A percentile compares a stretch with the other conserved stretches of the same genome.
Conservation (phyloP, 64 coral and sea anemone genomes). For the Exaiptasia diaphana region DNA sequence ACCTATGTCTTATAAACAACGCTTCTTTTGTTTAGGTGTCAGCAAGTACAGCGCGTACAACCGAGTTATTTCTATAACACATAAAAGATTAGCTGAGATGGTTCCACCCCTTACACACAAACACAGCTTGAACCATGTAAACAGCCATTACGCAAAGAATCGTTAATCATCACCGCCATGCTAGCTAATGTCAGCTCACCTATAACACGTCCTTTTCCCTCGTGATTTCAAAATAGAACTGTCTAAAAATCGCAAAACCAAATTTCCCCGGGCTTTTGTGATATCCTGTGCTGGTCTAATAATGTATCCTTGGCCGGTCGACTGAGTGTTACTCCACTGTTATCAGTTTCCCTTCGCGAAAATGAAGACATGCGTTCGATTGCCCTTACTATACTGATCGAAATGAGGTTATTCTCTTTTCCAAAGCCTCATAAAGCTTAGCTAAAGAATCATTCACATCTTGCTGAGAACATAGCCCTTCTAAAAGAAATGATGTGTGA, state of each 20-base stretch:
- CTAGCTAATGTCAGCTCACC: conserved; percentile 53
- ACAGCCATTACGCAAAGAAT: conserved; percentile 74
- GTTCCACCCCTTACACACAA: conserved; percentile 43
- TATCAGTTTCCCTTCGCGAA: not conserved
- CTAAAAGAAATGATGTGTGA: conserved; percentile 21
- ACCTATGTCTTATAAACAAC: no score
- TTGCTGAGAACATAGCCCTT: conserved; percentile 21
- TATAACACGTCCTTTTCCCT: conserved; percentile 52
- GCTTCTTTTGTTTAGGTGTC: no score
- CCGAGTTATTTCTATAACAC: no score
- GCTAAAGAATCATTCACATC: conserved; percentile 30
- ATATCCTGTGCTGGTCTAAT: not conserved
- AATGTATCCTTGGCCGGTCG: not conserved
- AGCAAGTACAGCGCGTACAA: no score
- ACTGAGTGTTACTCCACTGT: conserved; percentile 5
- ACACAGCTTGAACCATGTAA: conserved; percentile 61
- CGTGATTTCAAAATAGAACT: conserved; percentile 25
- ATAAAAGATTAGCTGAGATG: not conserved
- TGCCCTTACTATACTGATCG: not conserved
- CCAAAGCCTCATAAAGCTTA: conserved; percentile 34
- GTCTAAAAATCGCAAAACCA: conserved; percentile 27
- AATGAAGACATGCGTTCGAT: not conserved
- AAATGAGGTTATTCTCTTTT: conserved; percentile 1
- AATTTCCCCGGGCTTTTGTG: conserved; percentile 1
- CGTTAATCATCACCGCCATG: conserved; percentile 64